Conservation (phyloP, 2,797 vertebrate species). For the Melanotaenia parkinsoni region DNA sequence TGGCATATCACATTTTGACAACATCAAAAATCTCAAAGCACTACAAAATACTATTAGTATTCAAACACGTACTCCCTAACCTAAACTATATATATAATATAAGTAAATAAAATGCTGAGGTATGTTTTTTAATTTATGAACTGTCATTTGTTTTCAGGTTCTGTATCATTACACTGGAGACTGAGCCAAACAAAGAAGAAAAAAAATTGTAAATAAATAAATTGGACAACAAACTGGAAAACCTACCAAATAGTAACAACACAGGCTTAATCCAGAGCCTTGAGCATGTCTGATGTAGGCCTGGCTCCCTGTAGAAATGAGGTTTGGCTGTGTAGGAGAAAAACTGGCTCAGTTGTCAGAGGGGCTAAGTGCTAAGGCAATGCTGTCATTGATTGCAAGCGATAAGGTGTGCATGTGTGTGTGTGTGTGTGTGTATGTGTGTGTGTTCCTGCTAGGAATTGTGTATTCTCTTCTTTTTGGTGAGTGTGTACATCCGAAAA, state of each 20-base stretch:
- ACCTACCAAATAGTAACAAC: slow-evolving; percentile 20
- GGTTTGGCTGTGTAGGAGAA: slow-evolving; percentile 34
- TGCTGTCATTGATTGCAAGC: slow-evolving; percentile 46
- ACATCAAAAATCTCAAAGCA: neutral
- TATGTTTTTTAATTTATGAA: too few relatives aligned
- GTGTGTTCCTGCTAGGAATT: slow-evolving; percentile 29
- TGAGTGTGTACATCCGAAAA: slow-evolving; percentile 1
- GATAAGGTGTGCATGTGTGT: slow-evolving; percentile 24
- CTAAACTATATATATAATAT: too few relatives aligned
- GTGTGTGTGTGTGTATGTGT: too few relatives aligned
- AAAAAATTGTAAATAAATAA: too few relatives aligned
- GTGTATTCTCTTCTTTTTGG: slow-evolving; percentile 20
- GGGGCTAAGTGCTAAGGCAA: slow-evolving; percentile 50
- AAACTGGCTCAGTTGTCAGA: slow-evolving; percentile 34
- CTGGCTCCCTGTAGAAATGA: slow-evolving; percentile 18
- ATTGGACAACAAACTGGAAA: neutral
- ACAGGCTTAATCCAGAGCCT: slow-evolving; percentile 31
- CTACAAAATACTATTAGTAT: too few relatives aligned
- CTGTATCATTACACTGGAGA: too few relatives aligned
- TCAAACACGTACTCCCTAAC: too few relatives aligned
- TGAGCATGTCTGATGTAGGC: slow-evolving; percentile 18
- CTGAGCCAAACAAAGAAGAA: too few relatives aligned
- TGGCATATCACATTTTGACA: too few relatives aligned
- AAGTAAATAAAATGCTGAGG: too few relatives aligned
- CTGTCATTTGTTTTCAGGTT: too few relatives aligned